Conservation (phyloP, 37 sponge, comb jelly and placozoan species). For the Chondrilla cf. caribensis region DNA sequence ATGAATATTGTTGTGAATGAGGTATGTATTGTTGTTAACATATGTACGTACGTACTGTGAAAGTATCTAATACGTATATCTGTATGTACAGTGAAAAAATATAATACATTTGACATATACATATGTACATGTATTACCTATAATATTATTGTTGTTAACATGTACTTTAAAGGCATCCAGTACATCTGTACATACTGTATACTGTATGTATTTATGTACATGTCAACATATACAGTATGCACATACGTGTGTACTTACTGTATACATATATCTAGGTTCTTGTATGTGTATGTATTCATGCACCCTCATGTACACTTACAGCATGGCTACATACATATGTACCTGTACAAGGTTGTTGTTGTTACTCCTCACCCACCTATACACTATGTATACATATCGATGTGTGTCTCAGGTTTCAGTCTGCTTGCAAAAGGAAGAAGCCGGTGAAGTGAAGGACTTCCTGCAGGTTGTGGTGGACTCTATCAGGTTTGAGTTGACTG, state of each 20-base stretch:
- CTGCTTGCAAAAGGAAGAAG: not conserved
- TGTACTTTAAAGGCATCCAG: no score
- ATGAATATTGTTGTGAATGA: conserved; percentile 5
- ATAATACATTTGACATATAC: no score
- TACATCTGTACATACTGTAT: not conserved
- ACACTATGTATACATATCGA: no score
- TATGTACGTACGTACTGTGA: not conserved
- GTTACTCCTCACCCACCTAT: no score
- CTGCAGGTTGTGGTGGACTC: conserved; percentile 33
- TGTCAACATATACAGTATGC: no score
- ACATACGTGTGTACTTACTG: no score
- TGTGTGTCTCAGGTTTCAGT: conserved; percentile 11
- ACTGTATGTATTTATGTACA: not conserved
- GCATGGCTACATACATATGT: no score
- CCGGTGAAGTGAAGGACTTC: conserved; percentile 22
- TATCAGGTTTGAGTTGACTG: conserved; percentile 49
- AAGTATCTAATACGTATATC: not conserved
- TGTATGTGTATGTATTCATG: not conserved
- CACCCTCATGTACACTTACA: not conserved
- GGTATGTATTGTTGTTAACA: not conserved
- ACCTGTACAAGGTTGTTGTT: not conserved
- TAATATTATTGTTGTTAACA: no score
- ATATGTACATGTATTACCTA: no score
- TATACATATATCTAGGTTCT: not conserved
- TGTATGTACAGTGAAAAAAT: not conserved